Conservation (phyloP, 2,888 invertebrate genomes). For the Phymatocera aterrima region DNA sequence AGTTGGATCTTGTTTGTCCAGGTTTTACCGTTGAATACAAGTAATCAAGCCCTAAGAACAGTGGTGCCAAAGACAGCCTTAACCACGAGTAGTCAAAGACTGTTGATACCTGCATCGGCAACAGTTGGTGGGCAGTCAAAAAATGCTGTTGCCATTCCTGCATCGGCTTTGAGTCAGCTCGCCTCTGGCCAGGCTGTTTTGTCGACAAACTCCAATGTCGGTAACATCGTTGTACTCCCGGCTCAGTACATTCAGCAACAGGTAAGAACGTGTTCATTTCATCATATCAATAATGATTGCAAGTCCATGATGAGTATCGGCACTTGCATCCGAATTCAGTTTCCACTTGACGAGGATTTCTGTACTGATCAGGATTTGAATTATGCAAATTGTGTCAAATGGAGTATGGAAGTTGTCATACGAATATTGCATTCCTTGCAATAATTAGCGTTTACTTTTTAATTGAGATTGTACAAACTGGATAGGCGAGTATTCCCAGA, state of each 20-base stretch:
- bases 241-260: constrained; percentile 77
- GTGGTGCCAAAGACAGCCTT: constrained; percentile 73
- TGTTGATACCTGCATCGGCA: constrained; percentile 73
- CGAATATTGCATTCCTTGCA: not conserved
- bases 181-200: constrained; percentile 72
- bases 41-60: constrained; percentile 67
- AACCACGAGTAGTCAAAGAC: constrained; percentile 69
- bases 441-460: not conserved
- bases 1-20: constrained; percentile 49
- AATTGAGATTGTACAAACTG: not conserved
- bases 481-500: not conserved
- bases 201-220: constrained; percentile 70
- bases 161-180: constrained; percentile 73
- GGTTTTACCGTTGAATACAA: constrained; percentile 70
- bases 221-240: constrained; percentile 79
- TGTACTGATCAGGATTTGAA: not conserved
- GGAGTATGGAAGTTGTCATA: too few species aligned
- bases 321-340: not conserved
- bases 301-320: not conserved
- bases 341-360: too few species aligned
- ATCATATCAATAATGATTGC: not conserved
- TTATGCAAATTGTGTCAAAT: not conserved
- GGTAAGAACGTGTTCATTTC: constrained; percentile 42
- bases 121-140: constrained; percentile 65
- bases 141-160: constrained; percentile 71